phyloP scores from a whole-genome alignment of 2,888 invertebrate genomes.

The Hedya salicella region DNA sequence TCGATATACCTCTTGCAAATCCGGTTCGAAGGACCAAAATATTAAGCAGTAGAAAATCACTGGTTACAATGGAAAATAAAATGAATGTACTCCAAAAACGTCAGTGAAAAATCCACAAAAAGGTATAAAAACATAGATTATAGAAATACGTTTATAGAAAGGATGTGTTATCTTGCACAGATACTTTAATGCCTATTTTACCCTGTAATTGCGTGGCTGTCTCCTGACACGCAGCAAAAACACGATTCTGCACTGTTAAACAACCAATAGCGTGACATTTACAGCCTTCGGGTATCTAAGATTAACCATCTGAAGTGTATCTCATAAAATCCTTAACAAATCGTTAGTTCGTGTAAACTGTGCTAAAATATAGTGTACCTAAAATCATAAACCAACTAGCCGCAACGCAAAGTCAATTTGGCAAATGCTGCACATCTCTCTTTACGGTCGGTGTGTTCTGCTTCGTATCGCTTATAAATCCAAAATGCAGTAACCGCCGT shows the following conservation, averaged over 20 bases:
- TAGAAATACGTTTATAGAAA: too few species aligned
- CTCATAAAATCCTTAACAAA: conserved; percentile 25
- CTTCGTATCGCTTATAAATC: conserved; percentile 45
- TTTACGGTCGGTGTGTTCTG: conserved; percentile 50
- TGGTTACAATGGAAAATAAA: too few species aligned
- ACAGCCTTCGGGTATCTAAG: neutral
- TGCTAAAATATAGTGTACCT: conserved; percentile 28
- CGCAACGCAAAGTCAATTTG: conserved; percentile 53
- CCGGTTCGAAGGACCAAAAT: too few species aligned
- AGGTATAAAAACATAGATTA: too few species aligned
- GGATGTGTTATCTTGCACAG: too few species aligned
- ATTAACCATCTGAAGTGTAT: conserved; percentile 11
- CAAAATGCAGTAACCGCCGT: conserved; percentile 10
- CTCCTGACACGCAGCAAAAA: neutral
- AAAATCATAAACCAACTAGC: conserved; percentile 34
- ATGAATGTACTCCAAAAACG: too few species aligned
- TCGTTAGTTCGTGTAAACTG: conserved; percentile 14
- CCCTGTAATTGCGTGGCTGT: neutral
- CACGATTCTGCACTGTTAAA: neutral
- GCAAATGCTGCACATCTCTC: conserved; percentile 53
- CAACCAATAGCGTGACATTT: conserved; percentile 11
- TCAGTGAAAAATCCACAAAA: too few species aligned
- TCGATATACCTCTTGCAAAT: neutral
- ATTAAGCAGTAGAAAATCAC: too few species aligned
- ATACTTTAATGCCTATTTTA: neutral